These are phyloP conservation scores for Hoplodrina ambigua DNA, from an alignment of 2,888 invertebrate genomes.

Conservation along the genomic window DNA sequence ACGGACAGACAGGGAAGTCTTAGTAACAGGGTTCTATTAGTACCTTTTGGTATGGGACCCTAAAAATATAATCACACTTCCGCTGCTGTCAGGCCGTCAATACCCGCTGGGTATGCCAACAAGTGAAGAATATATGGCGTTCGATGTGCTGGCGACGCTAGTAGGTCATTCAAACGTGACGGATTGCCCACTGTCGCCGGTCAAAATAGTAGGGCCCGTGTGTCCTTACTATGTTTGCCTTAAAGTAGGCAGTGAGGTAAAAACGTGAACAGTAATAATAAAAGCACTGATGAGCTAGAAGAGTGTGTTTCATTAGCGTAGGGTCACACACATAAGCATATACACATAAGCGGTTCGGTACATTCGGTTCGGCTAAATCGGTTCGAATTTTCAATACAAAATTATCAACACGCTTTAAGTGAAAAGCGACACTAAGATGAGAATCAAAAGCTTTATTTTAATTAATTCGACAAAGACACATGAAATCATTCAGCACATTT, in stretches of 20 bases:
- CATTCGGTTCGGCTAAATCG: too few relatives aligned
- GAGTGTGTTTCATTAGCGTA: background rate
- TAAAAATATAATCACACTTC: constrained; percentile 34
- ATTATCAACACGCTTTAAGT: too few relatives aligned
- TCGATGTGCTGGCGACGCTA: constrained; percentile 41
- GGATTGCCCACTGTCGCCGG: constrained; percentile 41
- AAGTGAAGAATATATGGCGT: constrained; percentile 57
- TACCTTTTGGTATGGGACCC: too few relatives aligned
- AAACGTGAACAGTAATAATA: background rate
- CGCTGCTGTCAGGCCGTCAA: constrained; percentile 29
- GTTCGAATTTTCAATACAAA: too few relatives aligned
- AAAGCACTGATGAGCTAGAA: background rate
- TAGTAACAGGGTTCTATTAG: too few relatives aligned
- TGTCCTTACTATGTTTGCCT: background rate
- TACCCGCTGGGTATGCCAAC: constrained; percentile 47
- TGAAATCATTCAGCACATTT: too few relatives aligned
- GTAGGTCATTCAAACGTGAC: constrained; percentile 53
- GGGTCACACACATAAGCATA: too few relatives aligned
- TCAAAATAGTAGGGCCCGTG: constrained; percentile 26
- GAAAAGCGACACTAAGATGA: background rate
- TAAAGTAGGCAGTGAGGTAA: background rate
- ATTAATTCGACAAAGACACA: too few relatives aligned
- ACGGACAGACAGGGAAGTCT: too few relatives aligned
- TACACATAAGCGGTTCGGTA: too few relatives aligned
- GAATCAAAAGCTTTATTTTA: background rate